Base-by-base conservation (phyloP, 2,113 vertebrate species). In the Menidia beryllina region DNA sequence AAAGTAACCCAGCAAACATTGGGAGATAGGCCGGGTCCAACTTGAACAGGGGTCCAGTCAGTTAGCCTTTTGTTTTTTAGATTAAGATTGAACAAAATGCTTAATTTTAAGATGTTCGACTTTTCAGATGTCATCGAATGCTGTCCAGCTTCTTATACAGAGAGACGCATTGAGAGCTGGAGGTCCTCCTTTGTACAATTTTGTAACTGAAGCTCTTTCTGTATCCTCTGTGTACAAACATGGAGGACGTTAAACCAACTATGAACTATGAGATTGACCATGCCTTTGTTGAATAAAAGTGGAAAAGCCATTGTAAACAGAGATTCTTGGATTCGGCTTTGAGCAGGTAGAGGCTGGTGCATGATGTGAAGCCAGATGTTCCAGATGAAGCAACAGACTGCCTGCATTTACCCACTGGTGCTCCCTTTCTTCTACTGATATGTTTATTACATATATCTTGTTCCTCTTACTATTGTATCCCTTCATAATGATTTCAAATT, bases 161-260 rank as follows among this genome's bases (percentile, higher is more conserved):
- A 26, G 48, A 9, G 41, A 57, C 63, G 30, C 47, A 39, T 62
- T 55, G 77, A 74, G 52, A 20, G 41, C 73, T 82, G 39, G 19
- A 19, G 63, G 47, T 78, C 69, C 64, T 83, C 72, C 39, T 26
- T 47, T 23, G 69, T 74, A 70, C 83, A 74, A 72, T 72, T 67
- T 77, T 51, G 67, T 84, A 79, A 87, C 56, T 34, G 27, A 74
- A 47, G 34, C 54, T 55, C 77, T 69, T 51, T 79, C 60, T 72
- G 57, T 83, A 45, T 30, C 38, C 51, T 49, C 51, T 90, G 83
- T n/a, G n/a, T n/a, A n/a, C n/a, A n/a, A n/a, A n/a, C n/a, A n/a
- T 61, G 45, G 73, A 72, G 14, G 48, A 17, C 43, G 60, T 17
- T 21, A 54, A 82, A 81, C 54, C 56, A 72, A 83, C 76, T 62